phyloP scores from a whole-genome alignment of 2,888 invertebrate genomes.

The Ectemnius lituratus region DNA sequence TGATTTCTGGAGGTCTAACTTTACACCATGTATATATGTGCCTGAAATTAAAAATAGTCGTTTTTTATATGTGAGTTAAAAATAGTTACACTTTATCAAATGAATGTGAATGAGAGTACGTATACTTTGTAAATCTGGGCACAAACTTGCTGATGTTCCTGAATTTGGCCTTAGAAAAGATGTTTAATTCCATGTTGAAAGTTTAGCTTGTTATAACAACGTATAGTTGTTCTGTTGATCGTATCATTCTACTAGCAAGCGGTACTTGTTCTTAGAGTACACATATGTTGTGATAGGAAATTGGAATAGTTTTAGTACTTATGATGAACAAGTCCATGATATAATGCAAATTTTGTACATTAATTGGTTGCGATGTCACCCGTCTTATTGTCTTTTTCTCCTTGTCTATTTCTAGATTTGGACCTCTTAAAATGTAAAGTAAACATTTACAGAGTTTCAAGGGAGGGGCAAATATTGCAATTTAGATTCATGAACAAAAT shows the following conservation, averaged over 20 bases:
- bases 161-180: conserved; percentile 47
- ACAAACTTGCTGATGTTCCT: conserved; percentile 54
- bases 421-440: too few relatives aligned
- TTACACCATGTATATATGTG: conserved; percentile 44
- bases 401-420: too few relatives aligned
- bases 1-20: conserved; percentile 18
- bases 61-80: conserved; percentile 22
- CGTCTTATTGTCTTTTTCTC: too few relatives aligned
- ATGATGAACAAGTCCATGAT: conserved; percentile 23
- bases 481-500: too few relatives aligned
- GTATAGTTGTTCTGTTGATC: too few relatives aligned
- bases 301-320: conserved; percentile 50
- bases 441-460: too few relatives aligned
- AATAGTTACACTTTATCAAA: conserved; percentile 7
- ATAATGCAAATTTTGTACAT: too few relatives aligned
- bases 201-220: background rate
- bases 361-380: too few relatives aligned
- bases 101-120: conserved; percentile 13
- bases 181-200: conserved; percentile 36
- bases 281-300: conserved; percentile 31
- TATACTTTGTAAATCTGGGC: conserved; percentile 46
- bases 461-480: too few relatives aligned
- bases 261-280: too few relatives aligned
- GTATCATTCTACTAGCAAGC: too few relatives aligned
- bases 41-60: conserved; percentile 35